Percentiles rank a stretch among this genome's conserved stretches.
phyloP scores from a whole-genome alignment of 2,797 vertebrate genomes.

The Xyrichtys novacula region DNA sequence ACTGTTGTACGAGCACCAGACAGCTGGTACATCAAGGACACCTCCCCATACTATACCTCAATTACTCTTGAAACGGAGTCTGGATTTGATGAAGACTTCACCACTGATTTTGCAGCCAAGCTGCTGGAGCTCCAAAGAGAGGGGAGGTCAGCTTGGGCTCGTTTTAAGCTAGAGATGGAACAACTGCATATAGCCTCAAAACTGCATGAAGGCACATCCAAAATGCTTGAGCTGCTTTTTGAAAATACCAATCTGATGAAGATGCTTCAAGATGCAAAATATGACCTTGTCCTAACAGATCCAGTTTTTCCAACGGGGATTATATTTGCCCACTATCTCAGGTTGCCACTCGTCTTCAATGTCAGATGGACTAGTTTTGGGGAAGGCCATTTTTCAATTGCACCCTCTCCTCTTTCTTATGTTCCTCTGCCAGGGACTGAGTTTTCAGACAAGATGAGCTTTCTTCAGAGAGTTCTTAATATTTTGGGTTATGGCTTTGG shows the following conservation, averaged over 20 bases:
- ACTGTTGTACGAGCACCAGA: conserved; percentile 50
- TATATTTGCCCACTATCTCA: conserved; percentile 57
- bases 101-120: conserved; percentile 46
- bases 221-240: conserved; percentile 40
- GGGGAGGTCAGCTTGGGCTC: conserved; percentile 53
- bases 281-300: conserved; percentile 67
- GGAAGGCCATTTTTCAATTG: conserved; percentile 65
- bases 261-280: conserved; percentile 45
- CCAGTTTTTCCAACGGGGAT: conserved; percentile 45
- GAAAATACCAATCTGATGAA: conserved; percentile 50
- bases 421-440: conserved; percentile 43
- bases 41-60: conserved; percentile 55
- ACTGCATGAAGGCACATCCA: conserved; percentile 15
- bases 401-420: conserved; percentile 69
- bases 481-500: not conserved
- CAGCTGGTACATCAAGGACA: conserved; percentile 70
- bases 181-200: not conserved
- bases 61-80: conserved; percentile 29
- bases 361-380: conserved; percentile 59
- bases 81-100: conserved; percentile 52
- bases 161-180: conserved; percentile 60
- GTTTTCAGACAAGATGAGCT: conserved; percentile 66
- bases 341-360: conserved; percentile 64
- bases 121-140: conserved; percentile 54
- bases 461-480: conserved; percentile 59